These are phyloP conservation scores for Ceratina japonica DNA, from an alignment of 1,140 invertebrate genomes.

Conservation along the genomic window DNA sequence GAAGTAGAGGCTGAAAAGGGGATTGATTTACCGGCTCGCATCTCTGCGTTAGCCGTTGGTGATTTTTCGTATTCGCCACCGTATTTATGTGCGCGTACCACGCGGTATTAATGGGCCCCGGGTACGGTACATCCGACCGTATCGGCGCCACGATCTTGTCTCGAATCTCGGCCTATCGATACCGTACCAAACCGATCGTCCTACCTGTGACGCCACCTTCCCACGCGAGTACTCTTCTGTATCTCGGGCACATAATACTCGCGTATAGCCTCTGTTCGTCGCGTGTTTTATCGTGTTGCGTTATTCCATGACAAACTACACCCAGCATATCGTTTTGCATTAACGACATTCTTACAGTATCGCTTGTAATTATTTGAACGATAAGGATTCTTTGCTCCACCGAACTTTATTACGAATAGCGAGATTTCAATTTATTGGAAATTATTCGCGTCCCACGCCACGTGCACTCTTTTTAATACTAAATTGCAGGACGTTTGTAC, in stretches of 20 bases:
- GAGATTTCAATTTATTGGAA: no score
- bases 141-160: constrained; percentile 63
- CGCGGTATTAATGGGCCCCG: constrained; percentile 59
- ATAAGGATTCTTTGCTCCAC: no score
- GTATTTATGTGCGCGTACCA: constrained; percentile 63
- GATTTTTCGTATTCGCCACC: constrained; percentile 56
- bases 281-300: constrained; percentile 56
- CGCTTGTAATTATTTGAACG: no score
- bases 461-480: no score
- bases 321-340: constrained; percentile 23
- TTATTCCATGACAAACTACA: constrained; percentile 41
- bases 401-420: no score
- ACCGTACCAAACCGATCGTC: constrained; percentile 53
- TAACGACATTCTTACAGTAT: constrained; percentile 20
- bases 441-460: no score
- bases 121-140: constrained; percentile 37
- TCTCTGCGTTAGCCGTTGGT: constrained; percentile 32
- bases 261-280: background rate
- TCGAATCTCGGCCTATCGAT: constrained; percentile 64
- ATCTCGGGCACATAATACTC: constrained; percentile 25
- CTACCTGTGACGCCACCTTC: constrained; percentile 59
- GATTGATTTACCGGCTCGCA: constrained; percentile 52
- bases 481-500: no score
- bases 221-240: constrained; percentile 52
- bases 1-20: constrained; percentile 21